Evolutionary conservation across 37 sponge, comb jelly and placozoan genomes (phyloP), one percentile per base, ranked within the genome.

Genomic region (Spongilla lacustris): DNA sequence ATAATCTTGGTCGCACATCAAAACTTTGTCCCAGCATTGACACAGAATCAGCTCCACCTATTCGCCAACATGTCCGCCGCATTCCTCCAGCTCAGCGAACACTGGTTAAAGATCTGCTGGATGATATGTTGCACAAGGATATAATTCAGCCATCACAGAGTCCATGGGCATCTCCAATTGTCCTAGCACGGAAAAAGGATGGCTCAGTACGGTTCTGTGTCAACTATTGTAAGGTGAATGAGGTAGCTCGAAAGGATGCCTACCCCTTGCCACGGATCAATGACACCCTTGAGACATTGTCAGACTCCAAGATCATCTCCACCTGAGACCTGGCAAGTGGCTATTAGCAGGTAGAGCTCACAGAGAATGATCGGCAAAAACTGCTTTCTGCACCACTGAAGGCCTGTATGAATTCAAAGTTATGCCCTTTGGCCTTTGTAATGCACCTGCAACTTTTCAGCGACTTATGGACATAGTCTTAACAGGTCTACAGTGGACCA

Each of bases 391-490:
- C 26, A 72, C 26, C 25, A n/a, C 13, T 72, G 73, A 72, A 30
- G 73, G 73, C 73, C 26, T 72, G 26, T 72, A n/a, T 72, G 73
- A 72, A 72, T 72, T 77, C 3, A 37, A 36, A n/a, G n/a, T n/a
- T n/a, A n/a, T n/a, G n/a, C n/a, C n/a, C n/a, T n/a, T n/a, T n/a
- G n/a, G n/a, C n/a, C n/a, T n/a, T n/a, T n/a, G n/a, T n/a, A n/a
- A n/a, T n/a, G n/a, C n/a, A n/a, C n/a, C n/a, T n/a, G n/a, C n/a
- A n/a, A n/a, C n/a, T n/a, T n/a, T n/a, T n/a, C n/a, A n/a, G n/a
- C n/a, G n/a, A n/a, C n/a, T n/a, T 5, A 86, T 80, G 81, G 74
- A 86, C 25, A 21, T 41, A 8, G 74, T 86, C 8, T 35, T 86
- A n/a, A 36, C 81, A 12, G 81, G 87, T 22, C 36, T 86, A 17